phyloP scores from a whole-genome alignment of 2,113 vertebrate genomes.

The Lamprologus sp. region DNA sequence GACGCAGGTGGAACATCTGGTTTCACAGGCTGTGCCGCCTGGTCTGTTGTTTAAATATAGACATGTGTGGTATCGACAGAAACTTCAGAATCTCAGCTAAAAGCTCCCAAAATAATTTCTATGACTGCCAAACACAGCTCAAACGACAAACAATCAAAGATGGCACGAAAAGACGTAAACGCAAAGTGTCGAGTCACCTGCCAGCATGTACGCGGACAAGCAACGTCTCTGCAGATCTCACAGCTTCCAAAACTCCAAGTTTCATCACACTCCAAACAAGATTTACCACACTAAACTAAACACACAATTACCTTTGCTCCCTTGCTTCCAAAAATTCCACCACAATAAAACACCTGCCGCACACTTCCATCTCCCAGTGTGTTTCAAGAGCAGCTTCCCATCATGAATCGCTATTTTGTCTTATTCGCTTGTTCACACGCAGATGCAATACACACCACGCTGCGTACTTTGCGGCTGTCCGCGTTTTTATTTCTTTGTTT shows the following conservation, averaged over 20 bases:
- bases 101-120: neutral
- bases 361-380: neutral
- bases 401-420: neutral
- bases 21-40: neutral
- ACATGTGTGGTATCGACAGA: neutral
- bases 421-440: accelerated
- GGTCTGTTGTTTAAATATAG: neutral
- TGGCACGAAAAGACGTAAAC: accelerated
- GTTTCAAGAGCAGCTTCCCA: neutral
- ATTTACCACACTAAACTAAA: neutral
- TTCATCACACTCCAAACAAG: neutral
- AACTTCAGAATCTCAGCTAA: neutral
- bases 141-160: neutral
- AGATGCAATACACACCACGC: neutral
- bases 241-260: neutral
- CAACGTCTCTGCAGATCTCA: neutral
- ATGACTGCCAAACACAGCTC: neutral
- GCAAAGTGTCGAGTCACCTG: neutral
- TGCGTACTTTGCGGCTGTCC: neutral
- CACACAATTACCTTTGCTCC: neutral
- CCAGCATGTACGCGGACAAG: neutral
- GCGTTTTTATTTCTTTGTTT: neutral
- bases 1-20: neutral
- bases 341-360: accelerated
- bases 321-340: neutral